These are phyloP conservation scores for Gymnocephalus cernua DNA, from an alignment of 2,113 vertebrate genomes.

Conservation along the genomic window DNA sequence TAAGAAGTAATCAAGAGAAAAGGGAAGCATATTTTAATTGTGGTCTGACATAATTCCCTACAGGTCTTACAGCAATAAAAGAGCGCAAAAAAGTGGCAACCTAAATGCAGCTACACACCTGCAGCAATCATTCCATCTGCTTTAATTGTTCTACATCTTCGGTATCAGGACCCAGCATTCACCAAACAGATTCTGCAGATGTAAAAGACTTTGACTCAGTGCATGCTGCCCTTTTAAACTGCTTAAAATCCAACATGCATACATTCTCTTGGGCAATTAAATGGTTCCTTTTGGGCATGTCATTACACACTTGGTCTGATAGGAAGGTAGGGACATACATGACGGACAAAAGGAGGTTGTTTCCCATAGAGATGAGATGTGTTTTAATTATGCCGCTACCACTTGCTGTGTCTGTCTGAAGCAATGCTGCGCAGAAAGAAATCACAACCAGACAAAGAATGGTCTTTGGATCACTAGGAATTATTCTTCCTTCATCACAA, in stretches of 20 bases:
- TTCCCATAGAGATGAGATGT: conserved; percentile 25
- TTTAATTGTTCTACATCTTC: conserved; percentile 32
- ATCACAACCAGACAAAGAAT: neutral
- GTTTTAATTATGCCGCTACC: conserved; percentile 51
- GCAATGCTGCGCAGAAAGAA: neutral
- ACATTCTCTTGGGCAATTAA: conserved; percentile 50
- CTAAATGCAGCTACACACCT: conserved; percentile 35
- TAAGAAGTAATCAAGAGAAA: conserved; percentile 22
- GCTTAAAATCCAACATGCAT: conserved; percentile 29
- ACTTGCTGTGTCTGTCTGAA: conserved; percentile 3
- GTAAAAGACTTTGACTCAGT: conserved; percentile 8
- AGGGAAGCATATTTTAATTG: conserved; percentile 49
- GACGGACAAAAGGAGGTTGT: conserved; percentile 22
- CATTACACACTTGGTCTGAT: conserved; percentile 36
- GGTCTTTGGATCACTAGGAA: neutral
- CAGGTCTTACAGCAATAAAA: conserved; percentile 10
- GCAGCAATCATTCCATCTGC: conserved; percentile 35
- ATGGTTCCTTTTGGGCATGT: conserved; percentile 48
- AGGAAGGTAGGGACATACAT: conserved; percentile 14
- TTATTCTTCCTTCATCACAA: conserved; percentile 8
- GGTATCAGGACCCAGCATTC: neutral
- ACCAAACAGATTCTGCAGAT: conserved; percentile 8
- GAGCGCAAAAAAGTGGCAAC: neutral
- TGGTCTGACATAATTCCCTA: neutral
- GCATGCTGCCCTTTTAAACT: conserved; percentile 20